These are phyloP conservation scores for Pocillopora damicornis DNA, from an alignment of 64 coral and sea anemone genomes.

Conservation along the genomic window DNA sequence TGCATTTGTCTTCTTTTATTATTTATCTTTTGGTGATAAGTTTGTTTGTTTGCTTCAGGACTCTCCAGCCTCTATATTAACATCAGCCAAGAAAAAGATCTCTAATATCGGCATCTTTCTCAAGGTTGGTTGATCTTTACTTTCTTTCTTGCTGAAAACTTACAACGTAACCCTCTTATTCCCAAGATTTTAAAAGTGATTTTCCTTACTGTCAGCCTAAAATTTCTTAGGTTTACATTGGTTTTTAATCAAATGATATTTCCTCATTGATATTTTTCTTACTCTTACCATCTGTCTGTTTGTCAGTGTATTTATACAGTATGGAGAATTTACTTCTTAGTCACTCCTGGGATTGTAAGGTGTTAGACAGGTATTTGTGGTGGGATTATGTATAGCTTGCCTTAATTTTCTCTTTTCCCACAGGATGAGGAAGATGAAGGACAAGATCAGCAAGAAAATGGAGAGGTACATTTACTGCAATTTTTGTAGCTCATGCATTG, in stretches of 20 bases:
- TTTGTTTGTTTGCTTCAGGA: conserved; percentile 38
- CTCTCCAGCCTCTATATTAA: conserved; percentile 80
- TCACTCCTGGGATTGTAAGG: no score
- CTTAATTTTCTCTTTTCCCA: neutral
- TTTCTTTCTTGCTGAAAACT: neutral
- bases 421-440: conserved; percentile 93
- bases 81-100: conserved; percentile 96
- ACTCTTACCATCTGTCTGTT: no score
- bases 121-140: conserved; percentile 58
- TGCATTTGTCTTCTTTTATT: no score
- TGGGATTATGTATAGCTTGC: neutral
- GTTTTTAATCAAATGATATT: no score
- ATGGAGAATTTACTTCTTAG: no score
- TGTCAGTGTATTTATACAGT: no score
- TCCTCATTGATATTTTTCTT: no score
- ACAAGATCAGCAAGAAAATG: conserved; percentile 80
- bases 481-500: neutral
- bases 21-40: neutral
- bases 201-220: no score
- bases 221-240: no score
- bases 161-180: no score
- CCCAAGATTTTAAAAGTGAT: no score
- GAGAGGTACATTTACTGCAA: conserved; percentile 39
- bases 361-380: neutral
- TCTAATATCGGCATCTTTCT: conserved; percentile 97